Percentiles rank a stretch among this genome's conserved stretches.
Conservation (phyloP, 2,113 vertebrate species). For the Sus scrofa region T2T-Sscrofa CM000820.6:48679501-48680000, state of each 20-base stretch:
- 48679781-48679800: background rate
- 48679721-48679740: background rate
- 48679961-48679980: background rate
- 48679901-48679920: background rate
- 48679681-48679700: background rate
- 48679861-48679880: background rate
- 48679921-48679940: background rate
- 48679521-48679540: background rate
- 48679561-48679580: background rate
- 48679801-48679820: background rate
- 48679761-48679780: background rate
- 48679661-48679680: background rate
- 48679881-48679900: background rate
- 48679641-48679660: background rate
- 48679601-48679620: background rate
- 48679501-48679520: background rate
- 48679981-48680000: fast-evolving
- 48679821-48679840: background rate
- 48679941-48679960: background rate
- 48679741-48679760: background rate
- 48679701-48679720: background rate
- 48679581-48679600: background rate
- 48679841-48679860: background rate
- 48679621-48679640: background rate
- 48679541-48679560: background rate